Evolutionary conservation across 2,888 invertebrate species (phyloP), one percentile per base, ranked within the genome.

Genomic region (Tiphia femorata): DNA sequence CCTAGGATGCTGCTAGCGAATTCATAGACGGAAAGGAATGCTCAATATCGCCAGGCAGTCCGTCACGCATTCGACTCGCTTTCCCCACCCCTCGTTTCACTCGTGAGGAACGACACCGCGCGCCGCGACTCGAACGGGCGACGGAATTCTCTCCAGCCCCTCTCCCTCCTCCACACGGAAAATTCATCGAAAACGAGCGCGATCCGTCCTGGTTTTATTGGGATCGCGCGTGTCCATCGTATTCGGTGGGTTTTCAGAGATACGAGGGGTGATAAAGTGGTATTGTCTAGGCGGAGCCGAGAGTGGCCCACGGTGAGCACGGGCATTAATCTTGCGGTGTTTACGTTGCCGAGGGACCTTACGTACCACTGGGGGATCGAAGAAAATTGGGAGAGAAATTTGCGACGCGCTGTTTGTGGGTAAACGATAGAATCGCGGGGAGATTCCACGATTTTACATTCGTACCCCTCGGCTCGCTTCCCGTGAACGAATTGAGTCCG

Each of bases 311-410:
- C 67, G 61, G 53, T 74, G 75, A 58, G 64, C 66, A n/a, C 67
- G 74, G 66, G 73, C 78, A 82, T 82, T 80, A 81, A 82, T 81
- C 79, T 76, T 76, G 64, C 56, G 58, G 71, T 79, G 79, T 80
- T 78, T 80, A 78, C 77, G 74, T 55, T 46, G 50, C 51, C 43
- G 33, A 20, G 20, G 33, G 14, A n/a, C n/a, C n/a, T n/a, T n/a
- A n/a, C n/a, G n/a, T n/a, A n/a, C n/a, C n/a, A n/a, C n/a, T n/a
- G n/a, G n/a, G n/a, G n/a, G n/a, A n/a, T n/a, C n/a, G n/a, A n/a
- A n/a, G n/a, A n/a, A n/a, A n/a, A n/a, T n/a, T n/a, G n/a, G n/a
- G n/a, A n/a, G n/a, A n/a, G n/a, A n/a, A n/a, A n/a, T n/a, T n/a
- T n/a, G n/a, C n/a, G n/a, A n/a, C n/a, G n/a, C n/a, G n/a, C n/a